These are phyloP conservation scores for Sebastes itinus DNA, from an alignment of 2,797 vertebrate genomes.

Conservation along the genomic window DNA sequence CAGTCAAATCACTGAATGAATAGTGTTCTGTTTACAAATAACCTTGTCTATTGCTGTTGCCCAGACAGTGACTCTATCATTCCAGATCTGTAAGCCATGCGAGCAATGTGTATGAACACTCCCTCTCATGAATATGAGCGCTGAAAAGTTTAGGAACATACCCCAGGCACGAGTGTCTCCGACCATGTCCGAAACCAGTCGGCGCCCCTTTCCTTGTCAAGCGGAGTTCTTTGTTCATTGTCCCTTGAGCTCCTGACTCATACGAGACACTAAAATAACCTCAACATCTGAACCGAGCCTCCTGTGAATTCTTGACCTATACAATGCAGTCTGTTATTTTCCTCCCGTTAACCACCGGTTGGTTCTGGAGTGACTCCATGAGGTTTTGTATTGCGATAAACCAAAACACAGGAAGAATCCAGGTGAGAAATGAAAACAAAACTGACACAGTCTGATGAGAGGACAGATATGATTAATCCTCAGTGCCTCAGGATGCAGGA, in stretches of 20 bases:
- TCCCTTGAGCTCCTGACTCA: constrained; percentile 42
- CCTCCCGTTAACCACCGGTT: neutral
- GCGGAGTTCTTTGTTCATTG: constrained; percentile 78
- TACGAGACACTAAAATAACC: constrained; percentile 20
- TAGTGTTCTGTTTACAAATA: neutral
- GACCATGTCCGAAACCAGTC: constrained; percentile 67
- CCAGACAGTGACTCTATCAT: neutral
- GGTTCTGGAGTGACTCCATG: constrained; percentile 30
- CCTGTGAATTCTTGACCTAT: neutral
- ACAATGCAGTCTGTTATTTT: constrained; percentile 1
- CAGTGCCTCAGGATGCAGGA: constrained; percentile 26
- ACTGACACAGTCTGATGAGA: constrained; percentile 9
- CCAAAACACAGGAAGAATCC: constrained; percentile 16
- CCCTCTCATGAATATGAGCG: constrained; percentile 26
- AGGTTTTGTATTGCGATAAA: neutral
- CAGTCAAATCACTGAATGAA: neutral
- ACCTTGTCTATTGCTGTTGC: neutral
- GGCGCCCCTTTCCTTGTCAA: constrained; percentile 62
- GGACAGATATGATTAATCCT: constrained; percentile 29
- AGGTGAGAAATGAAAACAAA: constrained; percentile 33
- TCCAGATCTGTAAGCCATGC: neutral
- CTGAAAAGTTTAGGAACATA: constrained; percentile 62
- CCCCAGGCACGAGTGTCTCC: constrained; percentile 84
- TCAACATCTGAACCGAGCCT: constrained; percentile 26
- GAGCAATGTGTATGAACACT: constrained; percentile 15